phyloP scores from a whole-genome alignment of 1,140 invertebrate species.

The Eueides isabella region DNA sequence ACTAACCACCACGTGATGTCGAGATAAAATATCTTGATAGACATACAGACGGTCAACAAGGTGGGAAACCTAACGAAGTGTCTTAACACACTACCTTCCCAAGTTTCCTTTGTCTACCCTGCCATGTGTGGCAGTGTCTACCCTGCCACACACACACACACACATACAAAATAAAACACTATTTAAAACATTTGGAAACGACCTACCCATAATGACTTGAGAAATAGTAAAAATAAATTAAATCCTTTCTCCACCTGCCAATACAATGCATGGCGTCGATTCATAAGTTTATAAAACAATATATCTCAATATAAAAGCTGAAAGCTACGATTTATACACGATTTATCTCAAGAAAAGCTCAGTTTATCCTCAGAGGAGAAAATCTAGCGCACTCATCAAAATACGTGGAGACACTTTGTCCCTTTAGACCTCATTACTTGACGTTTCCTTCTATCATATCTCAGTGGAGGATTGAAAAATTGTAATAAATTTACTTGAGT shows the following conservation, averaged over 20 bases:
- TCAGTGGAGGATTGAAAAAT: neutral
- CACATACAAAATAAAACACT: too few species aligned
- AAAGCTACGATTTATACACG: neutral
- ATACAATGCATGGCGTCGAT: neutral
- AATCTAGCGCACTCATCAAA: slow-evolving; percentile 18
- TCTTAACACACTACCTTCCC: too few species aligned
- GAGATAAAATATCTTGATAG: too few species aligned
- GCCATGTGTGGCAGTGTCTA: too few species aligned
- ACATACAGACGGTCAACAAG: too few species aligned
- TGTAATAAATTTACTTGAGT: neutral
- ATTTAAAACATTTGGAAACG: too few species aligned
- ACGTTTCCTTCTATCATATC: slow-evolving; percentile 6
- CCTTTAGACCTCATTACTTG: slow-evolving; percentile 20
- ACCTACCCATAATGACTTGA: too few species aligned
- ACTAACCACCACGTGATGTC: too few species aligned
- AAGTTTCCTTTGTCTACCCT: too few species aligned
- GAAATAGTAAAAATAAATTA: too few species aligned
- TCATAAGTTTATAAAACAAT: neutral
- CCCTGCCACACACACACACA: too few species aligned
- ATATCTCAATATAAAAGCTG: neutral
- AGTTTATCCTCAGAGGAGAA: slow-evolving; percentile 18
- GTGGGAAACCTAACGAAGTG: too few species aligned
- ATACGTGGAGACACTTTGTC: slow-evolving; percentile 12
- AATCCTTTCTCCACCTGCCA: neutral
- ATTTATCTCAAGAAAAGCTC: slow-evolving; percentile 7